These are phyloP conservation scores for Meteorus cinctellus DNA, from an alignment of 2,888 invertebrate species.

Conservation along the genomic window DNA sequence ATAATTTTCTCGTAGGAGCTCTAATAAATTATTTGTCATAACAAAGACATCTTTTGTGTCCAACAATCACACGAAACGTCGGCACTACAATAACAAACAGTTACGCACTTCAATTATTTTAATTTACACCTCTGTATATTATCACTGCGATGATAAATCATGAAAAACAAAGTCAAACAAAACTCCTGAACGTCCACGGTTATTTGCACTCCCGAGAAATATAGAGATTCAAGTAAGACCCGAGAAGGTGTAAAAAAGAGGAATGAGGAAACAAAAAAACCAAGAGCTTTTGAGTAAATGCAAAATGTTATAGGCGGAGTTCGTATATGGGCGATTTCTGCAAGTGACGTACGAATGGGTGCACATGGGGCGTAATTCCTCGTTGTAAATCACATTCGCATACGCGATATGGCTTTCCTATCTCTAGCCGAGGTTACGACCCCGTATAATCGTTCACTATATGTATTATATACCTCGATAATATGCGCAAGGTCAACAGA, in stretches of 20 bases:
- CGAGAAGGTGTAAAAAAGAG: slow-evolving; percentile 27
- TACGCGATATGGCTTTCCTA: slow-evolving; percentile 56
- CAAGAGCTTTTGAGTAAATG: slow-evolving; percentile 24
- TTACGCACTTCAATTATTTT: too few species aligned
- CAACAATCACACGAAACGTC: too few species aligned
- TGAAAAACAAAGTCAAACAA: too few species aligned
- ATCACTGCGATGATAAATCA: too few species aligned
- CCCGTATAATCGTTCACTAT: slow-evolving; percentile 56
- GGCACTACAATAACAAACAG: too few species aligned
- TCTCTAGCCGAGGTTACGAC: slow-evolving; percentile 59
- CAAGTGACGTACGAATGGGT: slow-evolving; percentile 59
- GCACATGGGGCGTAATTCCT: slow-evolving; percentile 59
- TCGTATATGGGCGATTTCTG: slow-evolving; percentile 54
- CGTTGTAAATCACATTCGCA: slow-evolving; percentile 61
- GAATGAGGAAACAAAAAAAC: not conserved
- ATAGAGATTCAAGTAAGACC: not conserved
- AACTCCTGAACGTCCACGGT: too few species aligned
- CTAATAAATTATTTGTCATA: too few species aligned
- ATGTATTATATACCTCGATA: not conserved
- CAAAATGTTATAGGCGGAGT: slow-evolving; percentile 45
- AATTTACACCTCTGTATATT: too few species aligned
- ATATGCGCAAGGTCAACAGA: not conserved
- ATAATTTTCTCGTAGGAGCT: too few species aligned
- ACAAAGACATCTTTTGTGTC: too few species aligned
- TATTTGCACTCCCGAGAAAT: too few species aligned